Evolutionary conservation across 2,888 invertebrate genomes (phyloP).

Genomic region (Rotaria magnacalcarata): DNA sequence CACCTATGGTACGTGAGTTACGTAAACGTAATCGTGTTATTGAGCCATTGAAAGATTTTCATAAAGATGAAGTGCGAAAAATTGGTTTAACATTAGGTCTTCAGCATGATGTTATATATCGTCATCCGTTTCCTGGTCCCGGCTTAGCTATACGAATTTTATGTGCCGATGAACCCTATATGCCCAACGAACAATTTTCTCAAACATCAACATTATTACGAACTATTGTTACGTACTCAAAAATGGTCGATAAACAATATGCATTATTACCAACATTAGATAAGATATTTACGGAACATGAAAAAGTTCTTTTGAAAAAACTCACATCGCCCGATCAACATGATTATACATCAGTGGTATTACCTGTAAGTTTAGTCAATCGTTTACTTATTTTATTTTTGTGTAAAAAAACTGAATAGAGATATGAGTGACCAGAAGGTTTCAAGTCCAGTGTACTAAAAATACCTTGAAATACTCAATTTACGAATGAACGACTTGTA

Average conservation of each 20-base stretch:
- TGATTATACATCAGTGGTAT: conserved; percentile 9
- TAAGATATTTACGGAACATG: not conserved
- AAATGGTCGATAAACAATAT: conserved; percentile 69
- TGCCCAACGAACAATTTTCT: conserved; percentile 53
- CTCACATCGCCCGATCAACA: not conserved
- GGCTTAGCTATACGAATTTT: conserved; percentile 91
- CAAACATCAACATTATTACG: conserved; percentile 62
- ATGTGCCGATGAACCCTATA: conserved; percentile 88
- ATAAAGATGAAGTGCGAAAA: conserved; percentile 90
- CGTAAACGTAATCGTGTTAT: conserved; percentile 76
- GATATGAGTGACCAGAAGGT: too few species aligned
- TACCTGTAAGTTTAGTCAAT: not conserved
- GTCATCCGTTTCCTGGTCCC: conserved; percentile 95
- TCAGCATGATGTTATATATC: conserved; percentile 76
- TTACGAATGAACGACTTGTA: too few species aligned
- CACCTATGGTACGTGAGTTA: conserved; percentile 78
- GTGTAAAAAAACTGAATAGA: too few species aligned
- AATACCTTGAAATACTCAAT: too few species aligned
- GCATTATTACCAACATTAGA: conserved; percentile 44
- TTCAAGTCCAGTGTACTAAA: too few species aligned
- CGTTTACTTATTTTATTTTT: too few species aligned
- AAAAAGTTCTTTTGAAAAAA: not conserved
- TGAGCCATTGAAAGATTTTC: conserved; percentile 96
- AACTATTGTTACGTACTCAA: conserved; percentile 69
- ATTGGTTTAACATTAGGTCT: conserved; percentile 84